Percentiles rank a stretch among this genome's conserved stretches.
Evolutionary conservation across 2,113 vertebrate species (phyloP).

Genomic region (Pogona vitticeps): DNA sequence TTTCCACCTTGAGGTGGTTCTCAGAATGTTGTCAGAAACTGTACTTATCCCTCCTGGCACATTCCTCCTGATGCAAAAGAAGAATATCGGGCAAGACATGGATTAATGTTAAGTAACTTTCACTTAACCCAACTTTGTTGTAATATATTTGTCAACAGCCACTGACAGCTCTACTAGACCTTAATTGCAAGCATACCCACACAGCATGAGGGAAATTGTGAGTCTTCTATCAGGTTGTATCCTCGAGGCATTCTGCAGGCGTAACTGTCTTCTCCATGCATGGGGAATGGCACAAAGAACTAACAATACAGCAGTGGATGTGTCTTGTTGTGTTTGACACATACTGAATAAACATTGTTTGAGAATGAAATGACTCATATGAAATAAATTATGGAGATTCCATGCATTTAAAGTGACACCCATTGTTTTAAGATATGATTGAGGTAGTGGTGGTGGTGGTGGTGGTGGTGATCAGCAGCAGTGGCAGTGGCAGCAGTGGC

Average conservation of each 20-base stretch:
- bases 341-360: neutral
- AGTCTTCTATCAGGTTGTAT: neutral
- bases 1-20: slow-evolving; percentile 69
- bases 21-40: slow-evolving; percentile 40
- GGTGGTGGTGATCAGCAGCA: neutral
- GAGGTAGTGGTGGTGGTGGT: neutral
- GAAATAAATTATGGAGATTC: neutral
- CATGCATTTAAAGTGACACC: neutral
- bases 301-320: neutral
- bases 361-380: neutral
- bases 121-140: slow-evolving; percentile 43
- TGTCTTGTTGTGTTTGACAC: neutral
- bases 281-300: neutral
- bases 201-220: slow-evolving; percentile 19
- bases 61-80: slow-evolving; percentile 49
- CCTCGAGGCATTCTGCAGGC: slow-evolving; percentile 24
- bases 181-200: slow-evolving; percentile 53
- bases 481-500: too few relatives aligned
- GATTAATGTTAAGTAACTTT: slow-evolving; percentile 59
- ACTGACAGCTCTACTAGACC: slow-evolving; percentile 53
- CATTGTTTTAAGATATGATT: neutral
- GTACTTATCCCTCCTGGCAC: slow-evolving; percentile 37
- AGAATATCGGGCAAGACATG: slow-evolving; percentile 13
- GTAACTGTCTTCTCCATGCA: slow-evolving; percentile 10
- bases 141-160: slow-evolving; percentile 62